Base-by-base conservation (phyloP, 2,888 invertebrate genomes). In the Tiliacea aurago region DNA sequence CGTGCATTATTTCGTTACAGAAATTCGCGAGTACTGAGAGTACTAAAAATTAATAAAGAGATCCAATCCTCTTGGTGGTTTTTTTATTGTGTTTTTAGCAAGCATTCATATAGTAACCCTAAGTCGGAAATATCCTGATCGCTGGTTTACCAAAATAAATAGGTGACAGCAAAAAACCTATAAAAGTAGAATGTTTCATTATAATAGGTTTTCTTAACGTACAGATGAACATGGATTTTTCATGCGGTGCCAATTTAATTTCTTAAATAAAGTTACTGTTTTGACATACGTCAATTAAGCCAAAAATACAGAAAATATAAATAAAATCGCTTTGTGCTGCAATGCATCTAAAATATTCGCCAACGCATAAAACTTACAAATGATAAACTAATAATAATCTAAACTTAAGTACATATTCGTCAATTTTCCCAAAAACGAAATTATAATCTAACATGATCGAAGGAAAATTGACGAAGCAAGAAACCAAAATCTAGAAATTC, bases 341-440 rank as follows among this genome's bases (percentile, higher is more conserved):
- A 80, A 73, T 69, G 83, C 80, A 55, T 66, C 20, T 11, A 56
- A 55, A 63, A 53, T 63, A 53, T 65, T 80, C 83, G 80, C 80
- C 11, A 69, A 61, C 58, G 80, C 83, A 64, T 11, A 28, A 43
- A 37, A 62, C 13, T 49, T 37, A 37, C 1, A 7, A 65, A 63
- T 47, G 20, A 15, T 28, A 53, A 37, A 61, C 28, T n/a, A 28
- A 51, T 33, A 55, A 23, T 33, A 5, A 63, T 78, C 0, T 18
- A 15, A 45, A 73, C 9, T 10, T 56, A 62, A 55, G 5, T 43
- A 47, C 15, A 0, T 6, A 28, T 56, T 51, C 45, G 23, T 45
- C 20, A 45, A 62, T 66, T 66, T 51, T 41, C 53, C 47, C 33
- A 45, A 53, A 37, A 7, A 18, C 0, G 1, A 47, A 4, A 51